Conservation (phyloP, 2,113 vertebrate species). For the Rostratula benghalensis region DNA sequence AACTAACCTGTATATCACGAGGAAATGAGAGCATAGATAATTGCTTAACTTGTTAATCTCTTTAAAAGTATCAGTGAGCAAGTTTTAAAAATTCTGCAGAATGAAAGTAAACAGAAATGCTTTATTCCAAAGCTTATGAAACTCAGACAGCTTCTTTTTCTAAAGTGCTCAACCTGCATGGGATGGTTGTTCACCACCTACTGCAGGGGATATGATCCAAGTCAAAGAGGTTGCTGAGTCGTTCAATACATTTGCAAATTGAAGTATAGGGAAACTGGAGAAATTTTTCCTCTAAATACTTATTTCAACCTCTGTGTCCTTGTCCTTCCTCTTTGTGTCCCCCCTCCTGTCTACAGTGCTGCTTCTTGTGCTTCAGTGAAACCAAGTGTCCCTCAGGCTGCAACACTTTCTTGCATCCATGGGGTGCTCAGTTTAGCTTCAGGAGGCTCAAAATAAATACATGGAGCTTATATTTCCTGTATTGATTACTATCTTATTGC, state of each 20-base stretch:
- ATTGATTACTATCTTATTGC: neutral
- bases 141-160: neutral
- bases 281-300: neutral
- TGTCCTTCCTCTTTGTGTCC: neutral
- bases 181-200: neutral
- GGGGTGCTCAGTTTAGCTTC: neutral
- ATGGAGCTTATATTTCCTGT: neutral
- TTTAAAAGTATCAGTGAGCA: neutral
- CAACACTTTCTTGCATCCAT: fast-evolving
- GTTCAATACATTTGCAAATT: neutral
- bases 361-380: neutral
- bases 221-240: neutral
- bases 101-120: neutral
- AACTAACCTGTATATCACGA: neutral
- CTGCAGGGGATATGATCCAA: neutral
- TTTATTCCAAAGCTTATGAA: neutral
- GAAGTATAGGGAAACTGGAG: neutral
- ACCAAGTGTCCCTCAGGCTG: fast-evolving
- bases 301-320: neutral
- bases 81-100: neutral
- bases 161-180: neutral
- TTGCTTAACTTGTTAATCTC: neutral
- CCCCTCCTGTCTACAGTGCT: neutral
- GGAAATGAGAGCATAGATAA: neutral
- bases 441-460: neutral